Base-by-base conservation (phyloP, 2,797 vertebrate genomes). In the Sebastes wilsoni region DNA sequence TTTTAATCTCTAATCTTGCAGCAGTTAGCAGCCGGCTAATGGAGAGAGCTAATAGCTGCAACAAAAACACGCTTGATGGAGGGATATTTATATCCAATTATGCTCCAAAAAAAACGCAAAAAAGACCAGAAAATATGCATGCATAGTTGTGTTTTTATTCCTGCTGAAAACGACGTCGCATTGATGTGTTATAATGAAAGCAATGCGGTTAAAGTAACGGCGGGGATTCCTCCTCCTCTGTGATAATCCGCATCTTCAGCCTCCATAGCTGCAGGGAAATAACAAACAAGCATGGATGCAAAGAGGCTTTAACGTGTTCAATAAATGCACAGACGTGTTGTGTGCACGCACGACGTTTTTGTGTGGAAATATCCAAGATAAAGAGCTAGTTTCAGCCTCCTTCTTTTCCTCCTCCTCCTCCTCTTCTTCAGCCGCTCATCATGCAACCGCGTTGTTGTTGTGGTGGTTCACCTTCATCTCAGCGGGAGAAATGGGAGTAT, bases 301-400 rank as follows among this genome's bases (percentile, higher is more conserved):
- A 60, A 70, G 13, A 65, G 68, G 1, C 46, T 56, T 74, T 61
- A 72, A 80, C 89, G 93, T 84, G 78, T 77, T 79, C 62, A 66
- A 77, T 55, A 28, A 12, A 54, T 46, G 77, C 69, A 32, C 78
- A 46, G 74, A 14, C 72, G 34, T 18, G 36, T 5, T 62, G 82
- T 64, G 70, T 74, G 49, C 83, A 83, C 70, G 83, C 86, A 82
- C 84, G 81, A 76, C 78, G 81, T 79, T 88, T 85, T 77, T 79
- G 34, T 89, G 89, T 91, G 81, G 84, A 95, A 94, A 95, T 93
- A 95, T 94, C 91, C 93, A 77, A 89, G 84, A 89, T 80, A 90
- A 86, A 42, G 89, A 88, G 84, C 59, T 85, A 84, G 79, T 80
- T 92, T 90, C 77, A 92, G 88, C 94, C 12, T 38, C 36, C 36